Percentiles rank a stretch among this genome's conserved stretches.
Evolutionary conservation across 2,797 vertebrate genomes (phyloP).

Genomic region (Eleutherodactylus coqui): DNA sequence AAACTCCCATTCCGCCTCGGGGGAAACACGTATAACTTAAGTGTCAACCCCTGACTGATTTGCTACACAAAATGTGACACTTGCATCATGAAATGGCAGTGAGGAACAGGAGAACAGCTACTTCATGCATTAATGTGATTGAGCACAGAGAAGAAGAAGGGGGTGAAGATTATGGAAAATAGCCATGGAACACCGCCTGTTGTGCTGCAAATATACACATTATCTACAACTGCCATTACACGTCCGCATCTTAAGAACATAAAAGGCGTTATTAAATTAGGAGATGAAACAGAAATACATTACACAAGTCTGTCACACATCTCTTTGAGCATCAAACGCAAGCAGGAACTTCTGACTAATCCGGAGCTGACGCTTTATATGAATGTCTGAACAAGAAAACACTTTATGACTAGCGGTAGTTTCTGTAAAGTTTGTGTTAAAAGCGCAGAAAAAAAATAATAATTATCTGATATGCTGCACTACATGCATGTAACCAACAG

Average conservation of each 20-base stretch:
- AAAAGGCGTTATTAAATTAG: slow-evolving; percentile 21
- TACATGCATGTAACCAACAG: not conserved
- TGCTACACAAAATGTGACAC: slow-evolving; percentile 1
- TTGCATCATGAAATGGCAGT: not conserved
- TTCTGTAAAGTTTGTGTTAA: not conserved
- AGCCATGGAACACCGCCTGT: not conserved
- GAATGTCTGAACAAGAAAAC: not conserved
- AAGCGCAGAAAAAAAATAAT: not conserved
- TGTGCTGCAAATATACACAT: slow-evolving; percentile 8
- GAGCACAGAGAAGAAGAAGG: not conserved
- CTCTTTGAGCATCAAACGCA: not conserved
- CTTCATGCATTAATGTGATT: slow-evolving; percentile 11
- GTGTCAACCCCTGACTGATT: not conserved
- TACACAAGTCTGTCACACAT: not conserved
- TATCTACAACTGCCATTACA: slow-evolving; percentile 19
- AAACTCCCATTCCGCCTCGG: not conserved
- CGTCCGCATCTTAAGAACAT: not conserved
- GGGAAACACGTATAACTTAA: not conserved
- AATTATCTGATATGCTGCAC: not conserved
- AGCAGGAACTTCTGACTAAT: not conserved
- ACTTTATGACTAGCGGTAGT: too few species aligned
- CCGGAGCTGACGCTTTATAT: not conserved
- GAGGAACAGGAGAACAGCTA: not conserved
- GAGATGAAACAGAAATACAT: slow-evolving; percentile 27
- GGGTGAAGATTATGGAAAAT: not conserved